Base-by-base conservation (phyloP, 2,113 vertebrate species). In the Chrysochloris asiatica region DNA sequence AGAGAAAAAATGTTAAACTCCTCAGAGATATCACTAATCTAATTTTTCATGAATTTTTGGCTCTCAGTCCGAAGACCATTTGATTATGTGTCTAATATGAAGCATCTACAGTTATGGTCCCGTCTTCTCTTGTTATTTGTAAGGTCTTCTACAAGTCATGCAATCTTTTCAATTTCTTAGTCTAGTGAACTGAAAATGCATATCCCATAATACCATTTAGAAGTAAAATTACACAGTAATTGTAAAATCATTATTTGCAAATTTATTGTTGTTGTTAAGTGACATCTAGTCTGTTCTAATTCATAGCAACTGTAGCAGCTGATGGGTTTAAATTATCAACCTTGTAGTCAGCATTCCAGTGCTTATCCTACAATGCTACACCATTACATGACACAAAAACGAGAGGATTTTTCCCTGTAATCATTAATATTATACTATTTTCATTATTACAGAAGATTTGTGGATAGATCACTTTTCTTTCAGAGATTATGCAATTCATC, bases 61-160 rank as follows among this genome's bases (percentile, higher is more conserved):
- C n/a, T 24, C 36, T 85, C 67, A 10, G 22, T 81, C 30, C 10
- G 38, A 79, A 78, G 3, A 30, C 6, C 3, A 50, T 0, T 65
- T 69, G 19, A 59, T 45, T 22, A 80, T 50, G 9, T 24, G 22
- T 36, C 33, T 76, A 47, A 17, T 13, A 1, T 65, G 56, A 16
- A 19, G 61, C 1, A 1, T 3, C 45, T 47, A 9, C 3, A 61
- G 3, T 50, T 52, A 71, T 0, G 5, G 8, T 48, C 26, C 2
- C 13, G 48, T 52, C 28, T 47, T n/a, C 30, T 50, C 41, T 86
- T 47, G 21, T 3, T 52, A 8, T 79, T 72, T 38, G 30, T 50
- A 12, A 50, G n/a, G 9, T 56, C 67, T 91, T 48, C 24, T 43
- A 24, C 4, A 89, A 87, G 10, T 45, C 38, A 13, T 17, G n/a